These are phyloP conservation scores for Lophochroa leadbeateri DNA, from an alignment of 2,113 vertebrate species.

Conservation along the genomic window DNA sequence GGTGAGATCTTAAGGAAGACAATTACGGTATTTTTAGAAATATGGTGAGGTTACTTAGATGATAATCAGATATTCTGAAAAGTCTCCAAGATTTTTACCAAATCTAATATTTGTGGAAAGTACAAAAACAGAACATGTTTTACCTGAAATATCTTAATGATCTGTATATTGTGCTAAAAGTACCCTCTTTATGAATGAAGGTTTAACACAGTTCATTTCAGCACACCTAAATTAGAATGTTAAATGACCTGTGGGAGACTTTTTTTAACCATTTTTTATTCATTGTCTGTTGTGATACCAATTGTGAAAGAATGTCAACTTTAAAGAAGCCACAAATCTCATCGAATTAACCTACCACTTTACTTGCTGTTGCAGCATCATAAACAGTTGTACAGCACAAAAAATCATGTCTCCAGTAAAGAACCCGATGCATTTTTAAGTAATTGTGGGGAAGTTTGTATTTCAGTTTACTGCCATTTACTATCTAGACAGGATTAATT, in stretches of 20 bases:
- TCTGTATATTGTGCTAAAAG: not conserved
- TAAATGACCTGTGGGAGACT: not conserved
- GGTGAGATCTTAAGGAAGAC: not conserved
- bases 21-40: not conserved
- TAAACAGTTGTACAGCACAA: not conserved
- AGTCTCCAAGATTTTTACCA: not conserved
- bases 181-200: not conserved
- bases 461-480: not conserved
- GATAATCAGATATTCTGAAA: not conserved
- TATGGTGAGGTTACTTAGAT: not conserved
- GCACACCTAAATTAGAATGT: not conserved
- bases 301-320: not conserved
- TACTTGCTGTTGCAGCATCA: not conserved
- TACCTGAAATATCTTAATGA: not conserved
- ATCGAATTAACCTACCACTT: not conserved
- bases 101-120: not conserved
- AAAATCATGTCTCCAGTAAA: not conserved
- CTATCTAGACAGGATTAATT: not conserved
- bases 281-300: not conserved
- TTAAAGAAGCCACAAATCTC: not conserved
- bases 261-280: not conserved
- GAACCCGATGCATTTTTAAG: not conserved
- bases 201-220: not conserved
- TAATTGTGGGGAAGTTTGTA: not conserved
- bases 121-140: not conserved